Base-by-base conservation (phyloP, 2,888 invertebrate genomes). In the Phasia obesa region DNA sequence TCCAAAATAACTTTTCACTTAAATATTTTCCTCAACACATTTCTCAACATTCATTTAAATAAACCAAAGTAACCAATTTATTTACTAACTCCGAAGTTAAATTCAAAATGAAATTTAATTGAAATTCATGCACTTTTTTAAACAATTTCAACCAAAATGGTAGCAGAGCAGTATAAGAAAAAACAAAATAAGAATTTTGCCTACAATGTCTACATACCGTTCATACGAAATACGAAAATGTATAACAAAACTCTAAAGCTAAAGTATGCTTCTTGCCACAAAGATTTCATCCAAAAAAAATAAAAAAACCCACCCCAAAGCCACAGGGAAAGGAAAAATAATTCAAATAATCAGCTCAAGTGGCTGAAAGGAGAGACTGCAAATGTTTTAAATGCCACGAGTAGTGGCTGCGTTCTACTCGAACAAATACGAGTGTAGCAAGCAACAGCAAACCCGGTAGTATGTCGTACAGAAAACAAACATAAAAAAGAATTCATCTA, bases 261-360 rank as follows among this genome's bases (percentile, higher is more conserved):
- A 79, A 79, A 83, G 83, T 79, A 83, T 83, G 70, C 79, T 79
- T 21, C 75, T 79, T 65, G 74, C 83, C 83, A 83, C 79, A 83
- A 83, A 81, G 81, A 81, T 81, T 65, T 80, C 53, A 64, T 67
- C 51, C 21, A 62, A 62, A 35, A 31, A 31, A 31, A 31, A 31
- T n/a, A 11, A 35, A 35, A 27, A 27, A 67, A 64, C 70, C 75
- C 79, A 83, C 75, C 83, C 71, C 67, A 79, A 78, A 83, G 60
- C 79, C 53, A 83, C 79, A 75, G 71, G 83, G 75, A 83, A 79
- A 76, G 83, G 83, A 71, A 83, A 82, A 79, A 83, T 79, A 83
- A 83, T 83, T 83, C 79, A 79, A 83, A 83, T 83, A 83, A 83
- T 83, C 83, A 83, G 83, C 83, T 83, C 83, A 83, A 83, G 83